These are phyloP conservation scores for Mormyrops boulengeri DNA, from an alignment of 2,797 vertebrate genomes.

Conservation along the genomic window DNA sequence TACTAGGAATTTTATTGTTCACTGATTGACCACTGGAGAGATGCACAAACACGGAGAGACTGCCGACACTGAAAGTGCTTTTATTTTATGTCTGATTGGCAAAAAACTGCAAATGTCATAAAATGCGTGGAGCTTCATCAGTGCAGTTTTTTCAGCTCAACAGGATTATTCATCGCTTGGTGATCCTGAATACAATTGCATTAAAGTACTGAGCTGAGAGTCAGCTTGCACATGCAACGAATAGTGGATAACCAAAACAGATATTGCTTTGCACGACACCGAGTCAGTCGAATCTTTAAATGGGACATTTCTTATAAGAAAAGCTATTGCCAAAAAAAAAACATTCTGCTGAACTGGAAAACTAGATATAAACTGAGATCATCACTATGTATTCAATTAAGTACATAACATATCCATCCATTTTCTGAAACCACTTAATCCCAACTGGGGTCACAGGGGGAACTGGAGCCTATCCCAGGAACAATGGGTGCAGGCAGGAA, in stretches of 20 bases:
- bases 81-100: background rate
- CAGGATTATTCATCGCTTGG: background rate
- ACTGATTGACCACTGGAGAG: conserved; percentile 19
- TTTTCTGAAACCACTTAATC: too few relatives aligned
- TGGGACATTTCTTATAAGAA: background rate
- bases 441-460: too few relatives aligned
- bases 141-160: background rate
- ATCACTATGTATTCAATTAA: background rate
- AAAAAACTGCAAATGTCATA: background rate
- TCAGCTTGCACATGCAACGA: background rate
- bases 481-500: too few relatives aligned
- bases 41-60: conserved; percentile 22
- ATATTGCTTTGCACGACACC: background rate
- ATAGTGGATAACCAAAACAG: background rate
- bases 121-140: background rate
- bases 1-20: background rate
- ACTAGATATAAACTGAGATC: background rate
- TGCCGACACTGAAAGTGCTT: background rate
- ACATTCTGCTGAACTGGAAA: background rate
- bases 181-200: background rate
- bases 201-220: background rate
- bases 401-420: background rate
- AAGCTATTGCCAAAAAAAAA: background rate
- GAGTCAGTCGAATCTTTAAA: background rate
- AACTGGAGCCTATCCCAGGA: too few relatives aligned